These are phyloP conservation scores for Acleris cristana DNA, from an alignment of 2,888 invertebrate species.

Conservation along the genomic window DNA sequence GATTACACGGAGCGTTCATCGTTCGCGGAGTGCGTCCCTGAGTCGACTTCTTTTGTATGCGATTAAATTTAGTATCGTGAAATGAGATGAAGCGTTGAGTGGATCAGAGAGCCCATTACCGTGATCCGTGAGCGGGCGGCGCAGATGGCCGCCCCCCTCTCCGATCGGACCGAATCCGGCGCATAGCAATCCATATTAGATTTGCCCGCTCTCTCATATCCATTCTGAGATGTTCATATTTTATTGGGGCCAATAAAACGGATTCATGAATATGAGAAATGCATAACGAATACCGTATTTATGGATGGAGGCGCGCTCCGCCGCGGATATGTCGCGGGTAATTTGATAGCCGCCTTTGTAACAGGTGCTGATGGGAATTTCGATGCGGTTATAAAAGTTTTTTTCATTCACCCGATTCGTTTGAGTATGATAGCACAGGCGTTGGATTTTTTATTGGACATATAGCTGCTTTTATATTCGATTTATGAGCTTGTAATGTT, in stretches of 20 bases:
- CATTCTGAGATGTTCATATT: constrained; percentile 85
- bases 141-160: constrained; percentile 58
- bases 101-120: constrained; percentile 36
- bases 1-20: constrained; percentile 22
- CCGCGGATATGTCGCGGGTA: constrained; percentile 79
- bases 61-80: constrained; percentile 35
- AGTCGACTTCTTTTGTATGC: constrained; percentile 22
- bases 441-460: constrained; percentile 57
- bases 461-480: constrained; percentile 50
- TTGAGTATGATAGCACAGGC: constrained; percentile 65
- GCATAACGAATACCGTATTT: constrained; percentile 84
- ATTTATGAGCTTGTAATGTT: constrained; percentile 47
- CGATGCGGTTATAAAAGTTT: constrained; percentile 74
- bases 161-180: constrained; percentile 77
- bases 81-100: constrained; percentile 33
- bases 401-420: constrained; percentile 51
- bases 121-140: constrained; percentile 39
- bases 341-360: constrained; percentile 83
- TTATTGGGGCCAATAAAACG: constrained; percentile 85
- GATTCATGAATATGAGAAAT: constrained; percentile 85
- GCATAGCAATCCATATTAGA: constrained; percentile 83
- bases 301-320: constrained; percentile 77
- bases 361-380: constrained; percentile 82
- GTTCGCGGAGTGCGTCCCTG: constrained; percentile 15
- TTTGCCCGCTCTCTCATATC: constrained; percentile 82